phyloP scores from a whole-genome alignment of 2,888 invertebrate species.

The Troides aeacus region DNA sequence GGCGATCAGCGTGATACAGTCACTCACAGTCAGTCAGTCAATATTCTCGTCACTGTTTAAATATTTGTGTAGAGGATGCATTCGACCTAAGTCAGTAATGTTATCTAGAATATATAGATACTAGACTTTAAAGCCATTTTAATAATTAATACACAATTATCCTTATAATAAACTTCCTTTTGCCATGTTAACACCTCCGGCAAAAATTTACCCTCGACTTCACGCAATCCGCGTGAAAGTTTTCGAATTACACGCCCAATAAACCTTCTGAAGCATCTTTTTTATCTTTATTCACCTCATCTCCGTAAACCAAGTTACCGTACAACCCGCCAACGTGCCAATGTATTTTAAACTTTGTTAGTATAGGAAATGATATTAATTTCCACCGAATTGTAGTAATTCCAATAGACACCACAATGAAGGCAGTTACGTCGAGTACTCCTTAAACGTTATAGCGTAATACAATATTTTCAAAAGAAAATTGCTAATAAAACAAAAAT shows the following conservation, averaged over 20 bases:
- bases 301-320: conserved; percentile 30
- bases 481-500: too few relatives aligned
- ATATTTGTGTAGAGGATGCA: too few relatives aligned
- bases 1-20: too few relatives aligned
- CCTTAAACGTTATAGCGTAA: too few relatives aligned
- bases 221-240: conserved; percentile 14
- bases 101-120: too few relatives aligned
- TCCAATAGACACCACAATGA: background rate
- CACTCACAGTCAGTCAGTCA: too few relatives aligned
- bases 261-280: conserved; percentile 30
- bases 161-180: background rate
- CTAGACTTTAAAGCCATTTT: too few relatives aligned
- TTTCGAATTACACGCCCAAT: conserved; percentile 34
- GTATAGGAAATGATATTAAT: conserved; percentile 37
- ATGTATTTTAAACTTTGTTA: conserved; percentile 45
- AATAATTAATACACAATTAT: background rate
- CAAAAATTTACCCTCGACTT: conserved; percentile 10
- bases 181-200: background rate
- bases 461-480: background rate
- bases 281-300: conserved; percentile 34
- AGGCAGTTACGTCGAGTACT: background rate
- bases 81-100: too few relatives aligned
- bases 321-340: conserved; percentile 9
- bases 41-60: too few relatives aligned
- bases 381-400: conserved; percentile 32